Evolutionary conservation across 2,113 vertebrate species (phyloP).

Genomic region (Hippolais icterina): DNA sequence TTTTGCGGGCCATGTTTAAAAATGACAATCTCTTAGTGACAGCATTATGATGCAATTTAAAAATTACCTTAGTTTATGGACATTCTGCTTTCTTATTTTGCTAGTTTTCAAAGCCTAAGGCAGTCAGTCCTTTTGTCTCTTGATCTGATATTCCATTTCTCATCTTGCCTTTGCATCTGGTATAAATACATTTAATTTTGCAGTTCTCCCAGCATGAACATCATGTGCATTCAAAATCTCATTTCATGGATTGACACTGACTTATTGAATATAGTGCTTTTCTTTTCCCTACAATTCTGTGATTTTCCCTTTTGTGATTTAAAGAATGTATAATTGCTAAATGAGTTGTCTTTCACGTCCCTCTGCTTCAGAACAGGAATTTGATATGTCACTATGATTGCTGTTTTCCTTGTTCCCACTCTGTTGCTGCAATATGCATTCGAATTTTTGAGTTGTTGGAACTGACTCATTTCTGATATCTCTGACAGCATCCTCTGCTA

Average conservation of each 20-base stretch:
- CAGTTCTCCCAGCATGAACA: background rate
- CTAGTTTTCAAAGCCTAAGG: background rate
- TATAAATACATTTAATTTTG: background rate
- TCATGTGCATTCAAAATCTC: background rate
- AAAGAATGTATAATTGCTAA: conserved; percentile 11
- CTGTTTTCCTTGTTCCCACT: background rate
- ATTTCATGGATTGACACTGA: background rate
- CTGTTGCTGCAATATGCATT: background rate
- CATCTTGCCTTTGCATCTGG: background rate
- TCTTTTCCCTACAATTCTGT: background rate
- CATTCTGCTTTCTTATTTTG: background rate
- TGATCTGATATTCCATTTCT: background rate
- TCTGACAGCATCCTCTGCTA: background rate
- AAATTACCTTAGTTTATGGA: background rate
- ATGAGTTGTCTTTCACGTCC: background rate
- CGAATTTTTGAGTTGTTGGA: background rate
- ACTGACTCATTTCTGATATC: background rate
- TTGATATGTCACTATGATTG: background rate
- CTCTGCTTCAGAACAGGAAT: background rate
- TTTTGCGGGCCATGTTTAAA: background rate
- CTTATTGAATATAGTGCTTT: background rate
- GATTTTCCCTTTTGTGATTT: background rate
- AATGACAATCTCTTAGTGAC: background rate
- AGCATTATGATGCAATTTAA: background rate
- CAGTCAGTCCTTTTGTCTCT: background rate